Percentiles rank a stretch among this genome's conserved stretches.
Evolutionary conservation across 2,797 vertebrate species (phyloP).

Genomic region (Etheostoma nigrum): DNA sequence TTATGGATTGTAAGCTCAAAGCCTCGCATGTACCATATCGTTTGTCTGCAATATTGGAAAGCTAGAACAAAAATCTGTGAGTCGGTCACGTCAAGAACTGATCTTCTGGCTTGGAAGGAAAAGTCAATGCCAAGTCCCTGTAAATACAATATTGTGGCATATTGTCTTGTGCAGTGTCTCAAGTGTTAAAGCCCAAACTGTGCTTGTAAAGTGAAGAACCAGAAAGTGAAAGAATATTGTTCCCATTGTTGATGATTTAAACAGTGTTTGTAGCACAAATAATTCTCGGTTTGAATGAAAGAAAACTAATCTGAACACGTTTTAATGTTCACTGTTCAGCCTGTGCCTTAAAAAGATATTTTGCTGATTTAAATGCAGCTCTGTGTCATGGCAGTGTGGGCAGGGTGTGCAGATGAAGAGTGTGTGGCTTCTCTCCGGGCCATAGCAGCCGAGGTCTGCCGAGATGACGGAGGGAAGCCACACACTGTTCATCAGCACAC

Average conservation of each 20-base stretch:
- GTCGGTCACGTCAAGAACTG: conserved; percentile 14
- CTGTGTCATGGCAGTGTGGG: too few relatives aligned
- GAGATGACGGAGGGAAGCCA: too few relatives aligned
- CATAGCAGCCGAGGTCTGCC: too few relatives aligned
- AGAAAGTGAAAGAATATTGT: conserved; percentile 13
- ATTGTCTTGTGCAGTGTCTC: conserved; percentile 54
- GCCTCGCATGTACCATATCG: conserved; percentile 19
- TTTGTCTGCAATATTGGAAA: conserved; percentile 25
- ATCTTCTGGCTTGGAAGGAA: conserved; percentile 26
- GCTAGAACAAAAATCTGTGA: conserved; percentile 9
- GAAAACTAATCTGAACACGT: conserved; percentile 54
- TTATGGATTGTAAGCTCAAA: conserved; percentile 37
- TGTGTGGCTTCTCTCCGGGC: too few relatives aligned
- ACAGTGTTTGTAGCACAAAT: conserved; percentile 49
- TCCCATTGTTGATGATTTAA: conserved; percentile 61
- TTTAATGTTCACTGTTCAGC: conserved; percentile 66
- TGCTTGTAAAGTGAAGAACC: conserved; percentile 57
- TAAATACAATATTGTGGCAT: conserved; percentile 50
- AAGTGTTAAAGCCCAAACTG: conserved; percentile 65
- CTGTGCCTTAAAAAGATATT: not conserved
- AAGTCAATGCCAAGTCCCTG: conserved; percentile 53
- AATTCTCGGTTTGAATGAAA: conserved; percentile 16
- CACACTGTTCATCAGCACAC: too few relatives aligned
- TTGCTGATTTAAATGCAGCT: too few relatives aligned
- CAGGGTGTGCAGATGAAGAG: too few relatives aligned